phyloP scores from a whole-genome alignment of 2,113 vertebrate species.

The Heterotilapia buettikoferi region DNA sequence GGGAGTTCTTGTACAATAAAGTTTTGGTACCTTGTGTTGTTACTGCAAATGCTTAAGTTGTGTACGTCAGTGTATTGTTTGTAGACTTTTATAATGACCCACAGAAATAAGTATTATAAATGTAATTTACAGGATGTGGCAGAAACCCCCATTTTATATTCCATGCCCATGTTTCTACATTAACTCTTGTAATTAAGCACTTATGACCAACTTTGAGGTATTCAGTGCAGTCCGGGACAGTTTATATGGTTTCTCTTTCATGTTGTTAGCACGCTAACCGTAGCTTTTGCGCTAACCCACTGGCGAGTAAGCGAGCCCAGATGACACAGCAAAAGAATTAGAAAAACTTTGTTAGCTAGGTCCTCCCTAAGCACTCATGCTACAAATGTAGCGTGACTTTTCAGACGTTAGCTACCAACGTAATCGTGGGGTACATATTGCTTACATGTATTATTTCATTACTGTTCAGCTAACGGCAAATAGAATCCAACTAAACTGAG shows the following conservation, averaged over 20 bases:
- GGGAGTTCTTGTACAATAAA: background rate
- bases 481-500: background rate
- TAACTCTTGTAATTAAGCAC: background rate
- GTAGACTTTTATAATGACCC: background rate
- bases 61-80: background rate
- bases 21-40: background rate
- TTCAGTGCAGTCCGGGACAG: background rate
- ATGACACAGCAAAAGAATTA: conserved; percentile 80
- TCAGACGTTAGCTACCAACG: background rate
- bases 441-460: background rate
- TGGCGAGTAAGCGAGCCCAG: conserved; percentile 44
- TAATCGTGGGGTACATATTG: too few relatives aligned
- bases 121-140: background rate
- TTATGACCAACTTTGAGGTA: background rate
- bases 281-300: conserved; percentile 36
- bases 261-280: conserved; percentile 39
- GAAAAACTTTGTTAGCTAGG: conserved; percentile 37
- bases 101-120: background rate
- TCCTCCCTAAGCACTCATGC: background rate
- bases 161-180: background rate
- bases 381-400: background rate
- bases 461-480: background rate
- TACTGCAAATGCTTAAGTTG: background rate
- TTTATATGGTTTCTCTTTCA: conserved; percentile 26
- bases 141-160: background rate